These are phyloP conservation scores for Pseudomyrmex gracilis DNA, from an alignment of 1,140 invertebrate species.

Conservation along the genomic window DNA sequence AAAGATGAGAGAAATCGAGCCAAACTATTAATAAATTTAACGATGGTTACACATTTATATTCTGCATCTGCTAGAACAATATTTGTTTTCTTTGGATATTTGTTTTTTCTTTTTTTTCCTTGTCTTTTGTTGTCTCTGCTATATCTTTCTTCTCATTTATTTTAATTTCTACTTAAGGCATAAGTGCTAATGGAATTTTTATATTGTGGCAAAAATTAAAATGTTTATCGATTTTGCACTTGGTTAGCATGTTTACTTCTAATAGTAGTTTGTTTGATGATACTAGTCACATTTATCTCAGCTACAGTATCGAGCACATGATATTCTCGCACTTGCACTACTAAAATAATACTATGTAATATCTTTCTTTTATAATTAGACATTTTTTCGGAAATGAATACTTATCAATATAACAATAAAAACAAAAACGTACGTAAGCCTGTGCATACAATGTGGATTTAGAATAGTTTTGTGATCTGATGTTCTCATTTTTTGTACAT, in stretches of 20 bases:
- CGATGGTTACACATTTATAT: too few relatives aligned
- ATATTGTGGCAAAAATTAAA: slow-evolving; percentile 19
- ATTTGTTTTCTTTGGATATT: neutral
- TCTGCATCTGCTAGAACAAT: too few relatives aligned
- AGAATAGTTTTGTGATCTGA: neutral
- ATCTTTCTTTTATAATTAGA: neutral
- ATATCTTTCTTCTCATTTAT: neutral
- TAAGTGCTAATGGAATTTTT: slow-evolving; percentile 28
- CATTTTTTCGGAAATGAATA: neutral
- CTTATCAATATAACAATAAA: neutral
- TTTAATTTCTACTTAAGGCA: slow-evolving; percentile 9
- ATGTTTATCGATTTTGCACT: slow-evolving; percentile 22
- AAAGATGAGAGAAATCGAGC: too few relatives aligned
- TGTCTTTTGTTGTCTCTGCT: neutral
- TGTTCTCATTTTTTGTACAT: neutral
- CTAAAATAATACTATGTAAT: slow-evolving; percentile 7
- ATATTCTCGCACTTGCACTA: neutral
- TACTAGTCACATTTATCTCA: neutral
- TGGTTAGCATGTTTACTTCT: neutral
- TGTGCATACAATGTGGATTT: neutral
- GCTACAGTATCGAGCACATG: neutral
- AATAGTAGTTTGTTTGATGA: slow-evolving; percentile 16
- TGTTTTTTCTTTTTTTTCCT: neutral
- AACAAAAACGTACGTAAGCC: neutral
- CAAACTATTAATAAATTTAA: too few relatives aligned